Base-by-base conservation (phyloP, 2,113 vertebrate genomes). In the Sinosuthora webbiana region DNA sequence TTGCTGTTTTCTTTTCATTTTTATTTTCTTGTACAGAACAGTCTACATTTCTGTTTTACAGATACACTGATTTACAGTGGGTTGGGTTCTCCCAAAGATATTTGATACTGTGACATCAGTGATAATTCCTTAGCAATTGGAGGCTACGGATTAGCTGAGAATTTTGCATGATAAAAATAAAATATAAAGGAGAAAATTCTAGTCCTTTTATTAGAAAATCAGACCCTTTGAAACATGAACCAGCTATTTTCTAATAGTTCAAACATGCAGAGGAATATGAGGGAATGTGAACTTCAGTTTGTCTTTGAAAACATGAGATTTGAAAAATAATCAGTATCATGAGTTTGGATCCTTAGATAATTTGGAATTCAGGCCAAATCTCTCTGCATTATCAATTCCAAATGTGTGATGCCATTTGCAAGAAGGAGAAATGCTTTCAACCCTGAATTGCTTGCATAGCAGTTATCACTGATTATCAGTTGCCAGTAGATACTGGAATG, bases 301-400 rank as follows among this genome's bases (percentile, higher is more conserved):
- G 35, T 82, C 84, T 75, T 75, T 81, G 74, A 96, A 94, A 95
- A 93, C 74, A 64, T 41, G 27, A 91, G 77, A 82, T 93, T 78
- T 89, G 69, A 94, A 75, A 93, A 91, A 75, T 91, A 93, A 93
- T 93, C 64, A 75, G 55, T 82, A 81, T 95, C 77, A 68, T 91
- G 93, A 93, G 62, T 81, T 95, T 95, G 84, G 62, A 91, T 91
- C 56, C 84, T 87, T 89, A 71, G 84, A 60, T 89, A 67, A 84
- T 81, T 91, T 79, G 57, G 52, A 63, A 93, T 93, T 94, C 50
- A 39, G 71, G 93, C 91, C 91, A 96, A 24, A 81, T 89, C 73
- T 35, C 18, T 93, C 60, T 81, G 19, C 21, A 21, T 93, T 94
- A 94, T 93, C 81, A 96, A 68, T 94, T 84, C 90, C 91, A 95